Percentiles rank a stretch among this genome's conserved stretches.
Conservation (phyloP, 2,113 vertebrate genomes). For the Burhinus oedicnemus region DNA sequence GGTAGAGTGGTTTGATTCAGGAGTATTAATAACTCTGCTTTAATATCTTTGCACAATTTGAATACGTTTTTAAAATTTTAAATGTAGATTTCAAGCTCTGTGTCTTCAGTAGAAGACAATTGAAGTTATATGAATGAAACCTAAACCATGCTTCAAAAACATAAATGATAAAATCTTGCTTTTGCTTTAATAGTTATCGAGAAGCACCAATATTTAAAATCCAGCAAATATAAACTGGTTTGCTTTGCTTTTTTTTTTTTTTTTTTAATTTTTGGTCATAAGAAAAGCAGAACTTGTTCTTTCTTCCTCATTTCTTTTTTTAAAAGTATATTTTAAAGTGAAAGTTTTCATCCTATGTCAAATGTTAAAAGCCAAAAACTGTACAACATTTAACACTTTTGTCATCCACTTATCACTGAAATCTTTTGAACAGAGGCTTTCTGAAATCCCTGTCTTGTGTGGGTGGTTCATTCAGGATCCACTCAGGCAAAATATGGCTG, state of each 20-base stretch:
- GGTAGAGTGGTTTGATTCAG: background rate
- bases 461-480: constrained; percentile 39
- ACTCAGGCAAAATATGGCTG: constrained; percentile 23
- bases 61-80: background rate
- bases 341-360: background rate
- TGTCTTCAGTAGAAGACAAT: background rate
- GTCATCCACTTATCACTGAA: background rate
- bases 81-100: background rate
- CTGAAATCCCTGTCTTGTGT: background rate
- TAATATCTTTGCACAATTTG: background rate
- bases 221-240: background rate
- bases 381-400: background rate
- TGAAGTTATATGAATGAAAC: background rate
- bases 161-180: background rate
- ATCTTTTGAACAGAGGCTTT: background rate
- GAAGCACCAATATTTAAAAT: background rate
- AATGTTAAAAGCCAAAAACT: background rate
- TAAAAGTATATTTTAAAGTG: background rate
- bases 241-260: background rate
- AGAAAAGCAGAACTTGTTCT: background rate
- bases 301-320: background rate
- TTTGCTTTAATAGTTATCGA: background rate
- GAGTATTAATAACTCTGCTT: background rate
- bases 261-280: background rate
- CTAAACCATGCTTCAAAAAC: background rate